phyloP scores from a whole-genome alignment of 2,888 invertebrate species.

The Chrysolina americana region DNA sequence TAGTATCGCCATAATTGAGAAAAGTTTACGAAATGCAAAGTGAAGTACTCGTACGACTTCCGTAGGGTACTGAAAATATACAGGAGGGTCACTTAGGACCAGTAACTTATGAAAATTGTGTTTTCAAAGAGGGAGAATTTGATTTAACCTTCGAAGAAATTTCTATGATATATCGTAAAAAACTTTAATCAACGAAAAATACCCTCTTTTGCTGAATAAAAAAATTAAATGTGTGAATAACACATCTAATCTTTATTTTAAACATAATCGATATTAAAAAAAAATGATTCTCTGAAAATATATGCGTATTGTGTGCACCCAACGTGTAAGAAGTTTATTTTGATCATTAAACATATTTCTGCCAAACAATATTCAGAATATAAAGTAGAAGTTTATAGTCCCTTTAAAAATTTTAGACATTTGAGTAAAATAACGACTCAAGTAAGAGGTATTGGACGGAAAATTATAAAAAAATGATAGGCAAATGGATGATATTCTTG shows the following conservation, averaged over 20 bases:
- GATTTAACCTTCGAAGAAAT: neutral
- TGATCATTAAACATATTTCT: neutral
- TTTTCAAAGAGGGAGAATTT: neutral
- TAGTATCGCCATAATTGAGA: neutral
- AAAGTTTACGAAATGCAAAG: neutral
- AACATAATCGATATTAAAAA: neutral
- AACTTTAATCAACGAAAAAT: neutral
- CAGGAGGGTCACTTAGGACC: neutral
- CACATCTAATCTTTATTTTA: neutral
- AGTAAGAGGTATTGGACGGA: neutral
- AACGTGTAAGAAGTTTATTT: neutral
- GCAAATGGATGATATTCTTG: constrained; percentile 36
- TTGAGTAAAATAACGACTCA: neutral
- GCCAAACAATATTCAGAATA: neutral
- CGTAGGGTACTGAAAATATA: neutral
- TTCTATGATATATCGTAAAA: neutral
- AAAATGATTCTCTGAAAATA: neutral
- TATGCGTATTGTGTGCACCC: constrained; percentile 3
- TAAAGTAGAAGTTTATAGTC: constrained; percentile 2
- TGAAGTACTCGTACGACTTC: no score
- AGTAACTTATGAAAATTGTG: neutral
- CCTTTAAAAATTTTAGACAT: neutral
- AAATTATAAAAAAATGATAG: constrained; percentile 31
- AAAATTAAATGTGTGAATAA: constrained; percentile 7
- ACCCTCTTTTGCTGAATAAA: neutral